A percentile compares a stretch with the other conserved stretches of the same genome.
phyloP scores from a whole-genome alignment of 2,797 vertebrate species.

The Macrochelys suwanniensis region DNA sequence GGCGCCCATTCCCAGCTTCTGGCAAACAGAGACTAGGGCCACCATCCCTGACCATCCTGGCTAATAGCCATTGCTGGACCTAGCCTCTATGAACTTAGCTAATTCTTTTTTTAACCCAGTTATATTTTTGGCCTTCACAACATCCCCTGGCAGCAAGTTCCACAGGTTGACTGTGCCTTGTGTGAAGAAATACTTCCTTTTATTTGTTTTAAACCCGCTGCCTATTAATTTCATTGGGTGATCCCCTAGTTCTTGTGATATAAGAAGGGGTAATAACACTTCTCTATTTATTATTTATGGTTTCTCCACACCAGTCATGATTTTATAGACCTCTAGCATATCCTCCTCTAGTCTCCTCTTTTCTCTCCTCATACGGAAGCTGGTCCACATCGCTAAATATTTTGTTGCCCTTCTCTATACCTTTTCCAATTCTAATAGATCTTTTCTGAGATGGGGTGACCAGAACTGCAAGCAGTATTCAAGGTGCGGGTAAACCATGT shows the following conservation, averaged over 20 bases:
- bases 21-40: too few relatives aligned
- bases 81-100: background rate
- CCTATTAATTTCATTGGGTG: background rate
- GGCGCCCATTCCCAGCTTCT: background rate
- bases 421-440: background rate
- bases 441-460: background rate
- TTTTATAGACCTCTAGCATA: background rate
- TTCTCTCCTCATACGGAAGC: background rate
- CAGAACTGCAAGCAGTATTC: background rate
- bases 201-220: background rate
- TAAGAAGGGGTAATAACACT: too few relatives aligned
- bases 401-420: background rate
- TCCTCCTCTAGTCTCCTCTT: background rate
- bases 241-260: too few relatives aligned
- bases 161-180: background rate
- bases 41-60: too few relatives aligned
- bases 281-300: background rate
- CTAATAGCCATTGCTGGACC: background rate
- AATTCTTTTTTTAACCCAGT: background rate
- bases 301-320: background rate
- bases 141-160: background rate
- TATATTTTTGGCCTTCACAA: background rate
- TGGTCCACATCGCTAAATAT: background rate
- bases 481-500: background rate
- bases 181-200: background rate